These are phyloP conservation scores for Lepidurus couesii DNA, from an alignment of 1,140 invertebrate genomes.

Conservation along the genomic window DNA sequence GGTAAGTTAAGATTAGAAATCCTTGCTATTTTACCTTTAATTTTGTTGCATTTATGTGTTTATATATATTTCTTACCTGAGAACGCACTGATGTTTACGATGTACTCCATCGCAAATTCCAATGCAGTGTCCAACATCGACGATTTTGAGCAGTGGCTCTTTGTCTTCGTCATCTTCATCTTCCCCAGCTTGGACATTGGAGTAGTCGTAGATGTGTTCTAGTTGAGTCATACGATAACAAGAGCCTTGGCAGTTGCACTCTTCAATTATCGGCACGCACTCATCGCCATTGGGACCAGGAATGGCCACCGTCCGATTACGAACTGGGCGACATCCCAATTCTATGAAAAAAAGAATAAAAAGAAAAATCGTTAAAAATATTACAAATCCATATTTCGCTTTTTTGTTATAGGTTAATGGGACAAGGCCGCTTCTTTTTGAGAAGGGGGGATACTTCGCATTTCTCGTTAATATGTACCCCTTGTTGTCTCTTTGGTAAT, in stretches of 20 bases:
- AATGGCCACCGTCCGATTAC: slow-evolving; percentile 48
- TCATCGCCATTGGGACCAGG: slow-evolving; percentile 47
- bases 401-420: no score
- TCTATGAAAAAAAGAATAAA: background rate
- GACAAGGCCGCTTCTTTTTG: no score
- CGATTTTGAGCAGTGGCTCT: slow-evolving; percentile 45
- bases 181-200: slow-evolving; percentile 20
- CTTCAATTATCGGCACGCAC: slow-evolving; percentile 37
- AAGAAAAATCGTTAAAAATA: background rate
- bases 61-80: slow-evolving; percentile 34
- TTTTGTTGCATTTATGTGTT: background rate
- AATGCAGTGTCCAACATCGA: slow-evolving; percentile 50
- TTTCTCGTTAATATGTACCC: no score
- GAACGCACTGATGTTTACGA: slow-evolving; percentile 45
- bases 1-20: no score
- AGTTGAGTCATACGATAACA: slow-evolving; percentile 39
- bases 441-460: no score
- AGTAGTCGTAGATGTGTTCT: slow-evolving; percentile 41
- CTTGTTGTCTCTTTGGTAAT: background rate
- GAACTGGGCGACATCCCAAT: slow-evolving; percentile 44
- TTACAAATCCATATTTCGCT: background rate
- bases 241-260: slow-evolving; percentile 38
- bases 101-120: slow-evolving; percentile 45
- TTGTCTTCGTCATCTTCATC: background rate
- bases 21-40: background rate